Conservation (phyloP, 2,113 vertebrate genomes). For the Saguinus imperator region DNA sequence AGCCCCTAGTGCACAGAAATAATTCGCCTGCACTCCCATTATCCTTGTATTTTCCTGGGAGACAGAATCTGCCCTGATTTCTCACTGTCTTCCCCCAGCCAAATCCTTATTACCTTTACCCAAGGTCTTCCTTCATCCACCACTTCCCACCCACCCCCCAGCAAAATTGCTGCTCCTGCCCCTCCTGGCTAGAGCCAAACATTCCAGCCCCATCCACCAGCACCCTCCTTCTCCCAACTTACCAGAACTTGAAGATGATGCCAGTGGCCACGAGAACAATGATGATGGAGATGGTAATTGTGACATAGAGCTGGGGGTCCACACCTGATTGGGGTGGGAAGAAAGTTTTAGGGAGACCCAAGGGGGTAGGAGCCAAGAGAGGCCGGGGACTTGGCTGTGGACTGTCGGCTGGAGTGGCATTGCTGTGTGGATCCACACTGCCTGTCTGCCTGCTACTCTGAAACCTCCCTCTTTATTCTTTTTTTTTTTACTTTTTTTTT, state of each 20-base stretch:
- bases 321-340: conserved; percentile 79
- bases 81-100: background rate
- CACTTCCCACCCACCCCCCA: background rate
- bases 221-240: conserved; percentile 52
- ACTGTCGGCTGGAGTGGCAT: background rate
- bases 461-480: background rate
- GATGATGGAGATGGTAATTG: conserved; percentile 88
- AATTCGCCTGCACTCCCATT: background rate
- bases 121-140: background rate
- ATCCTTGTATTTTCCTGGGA: background rate
- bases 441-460: background rate
- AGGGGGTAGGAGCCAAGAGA: background rate
- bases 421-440: background rate
- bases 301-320: conserved; percentile 88
- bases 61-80: background rate
- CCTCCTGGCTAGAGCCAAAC: background rate
- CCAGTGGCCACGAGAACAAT: conserved; percentile 87
- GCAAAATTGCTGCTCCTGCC: background rate
- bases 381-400: background rate
- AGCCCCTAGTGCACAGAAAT: background rate
- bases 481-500: no score
- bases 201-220: background rate
- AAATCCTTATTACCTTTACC: background rate
- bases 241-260: conserved; percentile 91
- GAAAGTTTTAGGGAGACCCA: conserved; percentile 11